Percentiles rank a stretch among this genome's conserved stretches.
Evolutionary conservation across 2,113 vertebrate genomes (phyloP).

Genomic region (Probosciger aterrimus): DNA sequence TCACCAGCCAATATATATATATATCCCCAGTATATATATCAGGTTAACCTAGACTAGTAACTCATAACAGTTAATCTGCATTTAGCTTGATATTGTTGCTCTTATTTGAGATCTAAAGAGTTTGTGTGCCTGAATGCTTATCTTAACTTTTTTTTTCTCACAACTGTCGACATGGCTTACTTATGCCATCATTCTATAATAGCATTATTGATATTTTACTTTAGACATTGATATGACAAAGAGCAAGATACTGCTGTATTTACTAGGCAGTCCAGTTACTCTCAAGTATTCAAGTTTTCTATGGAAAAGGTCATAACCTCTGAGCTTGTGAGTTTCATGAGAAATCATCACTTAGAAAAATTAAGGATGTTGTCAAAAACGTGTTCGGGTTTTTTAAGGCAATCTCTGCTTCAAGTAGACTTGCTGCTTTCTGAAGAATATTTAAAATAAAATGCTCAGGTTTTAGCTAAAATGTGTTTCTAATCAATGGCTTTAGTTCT

Average conservation of each 20-base stretch:
- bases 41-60: background rate
- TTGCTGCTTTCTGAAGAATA: background rate
- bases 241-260: background rate
- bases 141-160: background rate
- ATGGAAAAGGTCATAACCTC: background rate
- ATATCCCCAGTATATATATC: background rate
- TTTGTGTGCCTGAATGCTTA: background rate
- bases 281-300: background rate
- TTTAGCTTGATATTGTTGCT: background rate
- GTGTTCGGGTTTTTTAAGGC: background rate
- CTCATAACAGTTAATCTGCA: background rate
- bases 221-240: background rate
- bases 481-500: background rate
- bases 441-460: background rate
- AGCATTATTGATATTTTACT: background rate
- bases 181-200: background rate
- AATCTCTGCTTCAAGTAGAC: background rate
- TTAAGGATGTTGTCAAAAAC: background rate
- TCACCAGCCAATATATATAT: background rate
- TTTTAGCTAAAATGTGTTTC: background rate
- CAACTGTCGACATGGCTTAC: background rate
- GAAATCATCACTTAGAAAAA: background rate
- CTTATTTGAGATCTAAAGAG: background rate
- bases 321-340: background rate
- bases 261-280: background rate